A percentile compares a stretch with the other conserved stretches of the same genome.
These are phyloP conservation scores for Stenichneumon culpator DNA, from an alignment of 2,888 invertebrate genomes.

Conservation along the genomic window DNA sequence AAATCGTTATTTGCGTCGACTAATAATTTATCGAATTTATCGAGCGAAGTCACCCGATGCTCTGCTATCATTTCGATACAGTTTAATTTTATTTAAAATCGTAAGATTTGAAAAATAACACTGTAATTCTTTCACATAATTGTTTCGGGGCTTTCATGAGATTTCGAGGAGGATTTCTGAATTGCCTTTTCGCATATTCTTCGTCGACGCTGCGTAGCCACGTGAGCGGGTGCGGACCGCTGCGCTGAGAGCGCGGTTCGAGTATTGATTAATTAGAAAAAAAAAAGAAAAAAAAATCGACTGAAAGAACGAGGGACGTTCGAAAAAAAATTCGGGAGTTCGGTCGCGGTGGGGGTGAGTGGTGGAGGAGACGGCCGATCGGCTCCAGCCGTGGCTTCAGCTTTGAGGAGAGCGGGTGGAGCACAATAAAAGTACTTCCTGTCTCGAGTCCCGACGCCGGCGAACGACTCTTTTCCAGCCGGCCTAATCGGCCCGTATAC, in stretches of 20 bases:
- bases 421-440: conserved; percentile 71
- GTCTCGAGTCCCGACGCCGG: conserved; percentile 67
- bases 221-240: conserved; percentile 9
- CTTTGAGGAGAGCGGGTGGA: conserved; percentile 59
- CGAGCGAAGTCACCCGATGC: neutral
- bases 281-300: conserved; percentile 37
- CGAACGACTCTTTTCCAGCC: conserved; percentile 36
- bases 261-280: conserved; percentile 77
- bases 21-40: neutral
- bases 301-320: conserved; percentile 58
- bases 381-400: conserved; percentile 54
- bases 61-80: neutral
- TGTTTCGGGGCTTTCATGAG: neutral
- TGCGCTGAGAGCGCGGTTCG: conserved; percentile 55
- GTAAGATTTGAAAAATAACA: neutral
- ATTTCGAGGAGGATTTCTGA: conserved; percentile 1
- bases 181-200: neutral
- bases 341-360: conserved; percentile 39
- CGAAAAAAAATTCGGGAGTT: conserved; percentile 66
- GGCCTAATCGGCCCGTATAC: conserved; percentile 7
- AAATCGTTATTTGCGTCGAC: neutral
- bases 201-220: neutral
- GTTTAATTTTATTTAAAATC: too few species aligned
- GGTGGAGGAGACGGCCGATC: conserved; percentile 54
- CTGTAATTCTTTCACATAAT: neutral